A percentile compares a stretch with the other conserved stretches of the same genome.
Conservation (phyloP, 2,797 vertebrate species). For the Otolemur crassicaudatus region DNA sequence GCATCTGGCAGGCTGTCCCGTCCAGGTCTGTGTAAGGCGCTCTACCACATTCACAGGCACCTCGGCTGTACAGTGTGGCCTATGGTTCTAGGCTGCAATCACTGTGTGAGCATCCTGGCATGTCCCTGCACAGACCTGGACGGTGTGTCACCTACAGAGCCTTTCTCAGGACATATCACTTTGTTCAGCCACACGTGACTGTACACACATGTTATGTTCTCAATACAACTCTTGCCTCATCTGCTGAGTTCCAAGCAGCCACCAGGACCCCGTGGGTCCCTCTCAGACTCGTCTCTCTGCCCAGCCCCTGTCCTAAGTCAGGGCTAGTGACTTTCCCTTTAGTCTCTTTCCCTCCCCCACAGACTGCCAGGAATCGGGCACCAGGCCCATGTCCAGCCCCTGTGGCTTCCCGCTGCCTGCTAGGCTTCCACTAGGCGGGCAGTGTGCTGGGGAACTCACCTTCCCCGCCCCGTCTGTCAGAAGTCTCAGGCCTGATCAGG, state of each 20-base stretch:
- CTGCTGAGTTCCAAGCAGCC: not conserved
- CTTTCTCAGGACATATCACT: not conserved
- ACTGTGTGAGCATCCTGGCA: too few relatives aligned
- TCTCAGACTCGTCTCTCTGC: not conserved
- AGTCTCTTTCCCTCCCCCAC: not conserved
- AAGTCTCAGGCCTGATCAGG: not conserved
- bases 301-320: not conserved
- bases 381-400: not conserved
- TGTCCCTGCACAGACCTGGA: not conserved
- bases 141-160: not conserved
- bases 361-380: not conserved
- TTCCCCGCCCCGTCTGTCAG: not conserved
- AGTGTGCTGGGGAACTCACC: not conserved
- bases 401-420: not conserved
- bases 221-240: not conserved
- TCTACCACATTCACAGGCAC: too few relatives aligned
- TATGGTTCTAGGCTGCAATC: too few relatives aligned
- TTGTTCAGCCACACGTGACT: not conserved
- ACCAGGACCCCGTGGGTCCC: not conserved
- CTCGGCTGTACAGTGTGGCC: too few relatives aligned
- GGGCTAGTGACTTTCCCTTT: not conserved
- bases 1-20: not conserved
- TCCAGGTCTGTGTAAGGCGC: not conserved
- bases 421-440: rapidly evolving
- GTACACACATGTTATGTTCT: not conserved